Evolutionary conservation across 2,797 vertebrate species (phyloP).

Genomic region (Furcifer pardalis): DNA sequence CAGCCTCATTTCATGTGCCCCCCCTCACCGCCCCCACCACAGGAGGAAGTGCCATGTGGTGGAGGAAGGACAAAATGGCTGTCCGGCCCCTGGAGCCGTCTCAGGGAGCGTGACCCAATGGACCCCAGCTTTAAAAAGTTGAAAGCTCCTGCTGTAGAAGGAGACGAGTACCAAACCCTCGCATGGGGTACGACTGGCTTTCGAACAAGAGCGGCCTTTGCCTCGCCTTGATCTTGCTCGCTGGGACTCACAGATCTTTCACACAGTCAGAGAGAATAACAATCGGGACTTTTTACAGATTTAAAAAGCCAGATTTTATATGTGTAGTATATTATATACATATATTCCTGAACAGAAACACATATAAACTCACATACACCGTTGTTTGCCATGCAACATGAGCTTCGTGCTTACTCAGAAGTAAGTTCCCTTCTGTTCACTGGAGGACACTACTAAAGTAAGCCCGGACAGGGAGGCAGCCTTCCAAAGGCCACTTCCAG

Average conservation of each 20-base stretch:
- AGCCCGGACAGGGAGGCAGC: background rate
- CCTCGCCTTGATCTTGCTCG: background rate
- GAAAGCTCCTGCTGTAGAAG: no score
- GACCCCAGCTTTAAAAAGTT: no score
- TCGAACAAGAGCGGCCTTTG: no score
- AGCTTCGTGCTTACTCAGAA: background rate
- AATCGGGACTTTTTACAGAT: background rate
- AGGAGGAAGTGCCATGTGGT: no score
- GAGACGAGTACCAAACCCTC: no score
- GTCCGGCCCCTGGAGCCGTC: no score
- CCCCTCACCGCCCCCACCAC: no score
- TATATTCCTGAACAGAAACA: background rate
- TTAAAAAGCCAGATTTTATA: background rate
- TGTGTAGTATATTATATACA: background rate
- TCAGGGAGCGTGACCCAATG: no score
- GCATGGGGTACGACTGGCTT: no score
- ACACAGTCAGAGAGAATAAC: background rate
- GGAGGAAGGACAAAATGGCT: no score
- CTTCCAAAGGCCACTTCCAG: background rate
- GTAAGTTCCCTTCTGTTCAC: no score
- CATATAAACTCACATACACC: background rate
- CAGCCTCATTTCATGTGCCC: no score
- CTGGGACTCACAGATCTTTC: background rate
- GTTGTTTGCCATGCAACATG: background rate
- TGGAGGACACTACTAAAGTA: background rate